These are phyloP conservation scores for Oryzias melastigma DNA, from an alignment of 2,113 vertebrate species.

Conservation along the genomic window DNA sequence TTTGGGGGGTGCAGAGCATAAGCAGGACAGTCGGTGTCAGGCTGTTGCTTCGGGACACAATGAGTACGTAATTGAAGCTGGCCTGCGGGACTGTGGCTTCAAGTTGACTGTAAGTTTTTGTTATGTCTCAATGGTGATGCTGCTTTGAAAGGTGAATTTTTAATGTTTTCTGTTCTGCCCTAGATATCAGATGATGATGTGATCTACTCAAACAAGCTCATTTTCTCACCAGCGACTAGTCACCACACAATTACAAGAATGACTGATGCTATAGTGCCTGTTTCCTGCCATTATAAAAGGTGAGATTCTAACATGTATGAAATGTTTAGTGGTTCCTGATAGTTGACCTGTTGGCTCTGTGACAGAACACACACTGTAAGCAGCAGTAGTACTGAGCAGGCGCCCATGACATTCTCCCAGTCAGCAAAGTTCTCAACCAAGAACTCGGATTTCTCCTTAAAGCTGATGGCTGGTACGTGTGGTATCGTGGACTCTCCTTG, in stretches of 20 bases:
- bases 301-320: background rate
- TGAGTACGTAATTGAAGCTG: slow-evolving; percentile 34
- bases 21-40: slow-evolving; percentile 4
- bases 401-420: background rate
- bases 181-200: slow-evolving; percentile 30
- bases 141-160: background rate
- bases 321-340: background rate
- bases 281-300: slow-evolving; percentile 56
- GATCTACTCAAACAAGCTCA: slow-evolving; percentile 52
- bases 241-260: slow-evolving; percentile 23
- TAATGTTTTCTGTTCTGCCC: background rate
- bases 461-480: slow-evolving; percentile 37
- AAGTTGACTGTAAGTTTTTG: slow-evolving; percentile 23
- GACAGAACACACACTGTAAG: slow-evolving; percentile 42
- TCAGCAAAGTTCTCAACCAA: background rate
- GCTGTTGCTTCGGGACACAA: slow-evolving; percentile 3
- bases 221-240: slow-evolving; percentile 6
- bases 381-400: slow-evolving; percentile 3
- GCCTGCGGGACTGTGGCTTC: slow-evolving; percentile 45
- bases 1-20: slow-evolving; percentile 20
- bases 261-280: slow-evolving; percentile 13
- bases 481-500: background rate
- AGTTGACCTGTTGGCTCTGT: background rate
- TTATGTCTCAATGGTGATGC: background rate
- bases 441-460: slow-evolving; percentile 32